phyloP scores from a whole-genome alignment of 1,140 invertebrate genomes.

The Caenorhabditis brenneri region DNA sequence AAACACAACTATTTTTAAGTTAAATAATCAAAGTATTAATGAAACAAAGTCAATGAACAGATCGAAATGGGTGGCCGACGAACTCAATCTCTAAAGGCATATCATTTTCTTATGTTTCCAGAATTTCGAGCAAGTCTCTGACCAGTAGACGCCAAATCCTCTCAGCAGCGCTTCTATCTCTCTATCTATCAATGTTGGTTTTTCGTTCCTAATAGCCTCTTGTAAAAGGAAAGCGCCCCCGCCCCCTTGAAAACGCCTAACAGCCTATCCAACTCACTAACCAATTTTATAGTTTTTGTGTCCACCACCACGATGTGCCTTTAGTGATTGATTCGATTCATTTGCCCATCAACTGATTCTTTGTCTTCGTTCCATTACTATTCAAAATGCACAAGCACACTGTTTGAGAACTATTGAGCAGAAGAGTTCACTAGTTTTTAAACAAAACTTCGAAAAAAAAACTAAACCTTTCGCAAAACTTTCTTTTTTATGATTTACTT shows the following conservation, averaged over 20 bases:
- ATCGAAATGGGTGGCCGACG: not conserved
- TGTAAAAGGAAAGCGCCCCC: not conserved
- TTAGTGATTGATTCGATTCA: conserved; percentile 32
- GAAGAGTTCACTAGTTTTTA: no score
- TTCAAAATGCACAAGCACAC: not conserved
- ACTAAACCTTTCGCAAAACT: not conserved
- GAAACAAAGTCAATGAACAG: conserved; percentile 15
- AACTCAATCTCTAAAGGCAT: conserved; percentile 32
- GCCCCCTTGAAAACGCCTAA: not conserved
- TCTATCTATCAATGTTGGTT: conserved; percentile 43
- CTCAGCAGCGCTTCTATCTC: conserved; percentile 37
- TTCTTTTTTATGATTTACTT: not conserved
- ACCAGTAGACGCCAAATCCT: conserved; percentile 34
- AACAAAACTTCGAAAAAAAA: no score
- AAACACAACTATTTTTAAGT: no score
- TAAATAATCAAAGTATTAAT: no score
- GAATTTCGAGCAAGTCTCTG: conserved; percentile 39
- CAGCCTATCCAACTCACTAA: not conserved
- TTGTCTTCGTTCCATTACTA: not conserved
- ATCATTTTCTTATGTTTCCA: conserved; percentile 37
- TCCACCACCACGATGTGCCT: conserved; percentile 36
- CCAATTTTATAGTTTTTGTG: conserved; percentile 35
- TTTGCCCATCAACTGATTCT: conserved; percentile 6
- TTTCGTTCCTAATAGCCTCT: conserved; percentile 34
- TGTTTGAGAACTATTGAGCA: no score